A percentile compares a stretch with the other conserved stretches of the same genome.
phyloP scores from a whole-genome alignment of 2,797 vertebrate genomes.

The Carapus acus region DNA sequence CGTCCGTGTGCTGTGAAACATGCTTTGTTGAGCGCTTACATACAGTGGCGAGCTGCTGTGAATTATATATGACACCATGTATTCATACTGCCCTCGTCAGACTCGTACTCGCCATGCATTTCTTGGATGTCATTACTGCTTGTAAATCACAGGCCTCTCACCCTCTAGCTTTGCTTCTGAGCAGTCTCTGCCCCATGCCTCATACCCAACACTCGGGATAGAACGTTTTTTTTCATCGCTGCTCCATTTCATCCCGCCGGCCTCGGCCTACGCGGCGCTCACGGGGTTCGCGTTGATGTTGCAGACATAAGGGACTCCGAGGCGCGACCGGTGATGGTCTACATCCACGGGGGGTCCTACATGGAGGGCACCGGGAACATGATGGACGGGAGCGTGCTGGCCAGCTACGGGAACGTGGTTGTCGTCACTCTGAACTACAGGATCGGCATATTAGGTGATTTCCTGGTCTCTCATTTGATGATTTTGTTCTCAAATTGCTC shows the following conservation, averaged over 20 bases:
- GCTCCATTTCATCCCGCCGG: constrained; percentile 43
- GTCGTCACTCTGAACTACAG: constrained; percentile 98
- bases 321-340: constrained; percentile 98
- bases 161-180: constrained; percentile 44
- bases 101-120: constrained; percentile 47
- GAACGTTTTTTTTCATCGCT: constrained; percentile 44
- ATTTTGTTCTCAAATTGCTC: no score
- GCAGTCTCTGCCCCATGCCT: constrained; percentile 50
- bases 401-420: constrained; percentile 97
- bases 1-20: constrained; percentile 1
- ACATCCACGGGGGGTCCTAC: constrained; percentile 97
- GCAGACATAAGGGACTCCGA: constrained; percentile 76
- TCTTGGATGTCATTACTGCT: constrained; percentile 59
- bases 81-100: constrained; percentile 38
- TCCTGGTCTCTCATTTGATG: constrained; percentile 2
- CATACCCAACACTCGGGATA: constrained; percentile 46
- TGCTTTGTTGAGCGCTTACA: constrained; percentile 16
- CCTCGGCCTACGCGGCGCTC: constrained; percentile 46
- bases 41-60: constrained; percentile 23
- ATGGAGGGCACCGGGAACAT: constrained; percentile 99
- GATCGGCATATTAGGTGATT: constrained; percentile 93
- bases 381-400: constrained; percentile 96
- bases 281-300: constrained; percentile 40
- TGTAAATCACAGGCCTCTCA: constrained; percentile 46
- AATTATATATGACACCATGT: constrained; percentile 36